Percentiles rank a stretch among this genome's conserved stretches.
phyloP scores from a whole-genome alignment of 2,113 vertebrate genomes.

The Semnornis frantzii region DNA sequence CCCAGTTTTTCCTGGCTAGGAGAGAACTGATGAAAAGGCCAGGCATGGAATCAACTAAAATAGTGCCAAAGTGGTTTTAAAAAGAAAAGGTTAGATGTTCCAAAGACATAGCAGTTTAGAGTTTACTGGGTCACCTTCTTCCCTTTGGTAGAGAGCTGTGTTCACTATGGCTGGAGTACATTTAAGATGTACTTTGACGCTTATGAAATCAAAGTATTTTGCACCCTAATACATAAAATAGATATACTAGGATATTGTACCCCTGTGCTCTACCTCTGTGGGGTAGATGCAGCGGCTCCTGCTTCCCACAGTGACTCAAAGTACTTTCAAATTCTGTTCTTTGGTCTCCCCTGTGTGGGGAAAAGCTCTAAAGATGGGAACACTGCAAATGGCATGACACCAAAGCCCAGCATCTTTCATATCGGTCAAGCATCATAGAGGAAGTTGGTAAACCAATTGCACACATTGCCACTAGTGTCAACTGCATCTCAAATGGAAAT shows the following conservation, averaged over 20 bases:
- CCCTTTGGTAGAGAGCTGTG: background rate
- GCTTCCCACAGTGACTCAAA: background rate
- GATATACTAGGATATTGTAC: background rate
- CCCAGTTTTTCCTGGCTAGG: conserved; percentile 23
- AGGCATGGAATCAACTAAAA: conserved; percentile 58
- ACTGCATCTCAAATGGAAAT: background rate
- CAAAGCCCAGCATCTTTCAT: background rate
- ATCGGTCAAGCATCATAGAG: background rate
- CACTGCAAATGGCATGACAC: background rate
- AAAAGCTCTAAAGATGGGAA: background rate
- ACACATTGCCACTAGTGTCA: too few species aligned
- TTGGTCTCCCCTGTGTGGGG: background rate
- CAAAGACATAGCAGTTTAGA: conserved; percentile 15
- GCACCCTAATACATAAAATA: background rate
- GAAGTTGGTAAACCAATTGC: background rate
- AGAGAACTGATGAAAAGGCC: conserved; percentile 52
- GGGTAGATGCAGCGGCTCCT: background rate
- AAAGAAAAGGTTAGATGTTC: conserved; percentile 44
- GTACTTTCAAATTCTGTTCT: background rate
- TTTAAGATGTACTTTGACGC: background rate
- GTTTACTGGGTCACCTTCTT: conserved; percentile 32
- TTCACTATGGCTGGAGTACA: conserved; percentile 3
- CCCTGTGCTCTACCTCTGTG: rapidly evolving
- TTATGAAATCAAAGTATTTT: background rate
- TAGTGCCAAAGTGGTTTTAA: conserved; percentile 36